Evolutionary conservation across 2,113 vertebrate species (phyloP), one percentile per base, ranked within the genome.

Genomic region (Stigmatopora nigra): DNA sequence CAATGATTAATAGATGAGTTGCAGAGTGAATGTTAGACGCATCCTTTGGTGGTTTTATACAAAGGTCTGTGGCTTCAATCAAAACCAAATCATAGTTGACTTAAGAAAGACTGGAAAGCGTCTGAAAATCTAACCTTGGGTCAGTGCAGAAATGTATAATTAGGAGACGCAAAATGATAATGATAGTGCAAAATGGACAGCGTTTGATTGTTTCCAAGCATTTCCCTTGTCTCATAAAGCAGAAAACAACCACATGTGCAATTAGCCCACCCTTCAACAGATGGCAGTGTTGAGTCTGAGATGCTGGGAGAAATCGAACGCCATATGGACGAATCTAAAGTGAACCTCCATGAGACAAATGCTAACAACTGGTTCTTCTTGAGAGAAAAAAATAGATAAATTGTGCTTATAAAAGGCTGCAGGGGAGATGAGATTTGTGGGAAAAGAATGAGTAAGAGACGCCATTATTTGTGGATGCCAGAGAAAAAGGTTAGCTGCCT

Each of bases 221-320:
- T 7, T 16, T 49, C n/a, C n/a, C n/a, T n/a, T n/a, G n/a, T n/a
- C n/a, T n/a, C 15, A 49, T 15, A 51, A 52, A 52, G n/a, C n/a
- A 12, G 47, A 17, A 15, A 41, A n/a, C 9, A 38, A 14, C 73
- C 74, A 78, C 67, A 68, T 20, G 36, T 85, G 88, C 22, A 82
- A 69, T 88, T 72, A 22, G 56, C 72, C 61, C 76, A 84, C 71
- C 79, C 47, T 60, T 81, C 88, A 88, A 86, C 68, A 89, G 89
- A 87, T 88, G 88, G 84, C 89, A 88, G 77, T 85, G 85, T 83
- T 84, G 80, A 74, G 82, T 87, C 83, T 88, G 78, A 53, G 82
- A 89, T 86, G 71, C 71, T 78, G 69, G 63, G 75, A 74, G 12
- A 66, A 55, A 64, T 63, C 49, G 25, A 66, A 45, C 69, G 53